Base-by-base conservation (phyloP, 2,888 invertebrate genomes). In the Bhutanitis thaidina region DNA sequence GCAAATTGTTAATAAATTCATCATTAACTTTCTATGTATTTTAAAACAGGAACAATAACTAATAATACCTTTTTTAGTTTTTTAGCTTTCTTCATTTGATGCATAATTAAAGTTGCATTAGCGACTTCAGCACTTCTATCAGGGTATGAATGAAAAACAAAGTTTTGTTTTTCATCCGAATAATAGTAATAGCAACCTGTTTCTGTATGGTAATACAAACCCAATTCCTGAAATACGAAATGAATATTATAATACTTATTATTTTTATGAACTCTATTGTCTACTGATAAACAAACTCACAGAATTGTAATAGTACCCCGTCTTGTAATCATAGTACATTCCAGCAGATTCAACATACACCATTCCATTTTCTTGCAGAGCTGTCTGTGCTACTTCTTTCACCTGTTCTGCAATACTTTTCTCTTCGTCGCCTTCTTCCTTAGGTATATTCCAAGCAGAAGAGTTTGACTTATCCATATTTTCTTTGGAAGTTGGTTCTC, bases 241-340 rank as follows among this genome's bases (percentile, higher is more conserved):
- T 32, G 2, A 3, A 32, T 32, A 5, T 8, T 30, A 27, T 15
- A 29, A 5, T 16, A 9, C n/a, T 20, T 13, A 27, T 37, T 45
- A 16, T 16, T 20, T 41, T 16, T 30, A 32, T 29, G 32, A 14
- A 34, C 10, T 15, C 43, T 29, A 27, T 12, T 30, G 5, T 14
- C 32, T 39, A 44, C 1, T 16, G 9, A 7, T 13, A 16, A 36
- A 43, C 46, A 57, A n/a, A 90, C 91, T 89, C 90, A 96, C 96
- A 62, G 96, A 93, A 89, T 96, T 96, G 73, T 97, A 97, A 84
- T 97, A 97, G 83, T 96, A 97, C 55, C 97, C 96, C 60, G 95
- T 94, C 67, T 93, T 94, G 62, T 94, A 95, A 80, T 97, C 96
- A 78, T 96, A 97, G 80, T 97, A 97, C 84, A 96, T 91, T 59